Evolutionary conservation across 2,797 vertebrate genomes (phyloP), one percentile per base, ranked within the genome.

Genomic region (Anas georgica): DNA sequence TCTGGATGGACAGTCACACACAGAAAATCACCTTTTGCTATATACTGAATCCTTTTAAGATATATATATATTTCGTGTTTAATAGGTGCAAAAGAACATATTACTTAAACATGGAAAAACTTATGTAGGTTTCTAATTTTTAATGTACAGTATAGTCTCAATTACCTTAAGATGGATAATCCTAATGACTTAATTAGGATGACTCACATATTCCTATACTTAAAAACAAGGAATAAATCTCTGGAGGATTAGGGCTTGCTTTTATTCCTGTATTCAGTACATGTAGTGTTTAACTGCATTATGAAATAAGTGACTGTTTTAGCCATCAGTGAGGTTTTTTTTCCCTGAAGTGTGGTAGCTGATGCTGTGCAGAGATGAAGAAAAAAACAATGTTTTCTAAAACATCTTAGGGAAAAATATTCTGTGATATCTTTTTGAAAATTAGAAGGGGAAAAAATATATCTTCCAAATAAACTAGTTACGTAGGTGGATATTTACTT

Each of bases 331-430:
- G 31, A 66, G 7, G 1, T 28, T 13, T 8, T 78, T 87, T 80
- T 12, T 74, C 17, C 10, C 14, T 73, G 52, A 78, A 17, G 11
- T 52, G 52, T 67, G 29, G 6, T 29, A 66, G n/a, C n/a, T 76
- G 28, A 26, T 69, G 12, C 31, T 78, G 10, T 26, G 26, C 16
- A 62, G 35, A 67, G 4, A 12, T n/a, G 16, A 74, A 39, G 37
- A 63, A 63, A 29, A 73, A 63, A 8, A 1, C 0, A 2, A 1
- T 18, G 14, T 39, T 1, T 48, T 75, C 80, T 82, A 41, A 59
- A 83, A 26, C 21, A 25, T n/a, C 4, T 56, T 67, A 50, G 56
- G 75, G 22, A 70, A 83, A 63, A 41, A 73, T 17, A 28, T 8
- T 15, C 15, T 59, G 3, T 25, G 64, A n/a, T 35, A 14, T 46